Evolutionary conservation across 2,113 vertebrate genomes (phyloP), one percentile per base, ranked within the genome.

Genomic region (Aramus guarauna): DNA sequence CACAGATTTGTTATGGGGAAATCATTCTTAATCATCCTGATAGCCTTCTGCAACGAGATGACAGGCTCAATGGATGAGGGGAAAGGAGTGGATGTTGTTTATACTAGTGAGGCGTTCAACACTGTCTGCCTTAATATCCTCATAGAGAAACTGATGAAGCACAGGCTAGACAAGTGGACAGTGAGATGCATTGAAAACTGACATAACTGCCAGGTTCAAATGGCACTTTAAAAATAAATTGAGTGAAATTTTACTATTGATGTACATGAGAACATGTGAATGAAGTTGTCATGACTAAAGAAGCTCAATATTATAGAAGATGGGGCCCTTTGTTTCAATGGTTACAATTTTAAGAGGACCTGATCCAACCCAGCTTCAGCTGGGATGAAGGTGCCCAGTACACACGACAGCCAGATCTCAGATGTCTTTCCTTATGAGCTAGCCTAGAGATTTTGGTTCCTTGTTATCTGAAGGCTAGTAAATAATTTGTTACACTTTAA

Each of bases 101-200:
- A 94, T 56, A 32, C 72, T 8, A 86, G 45, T 30, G 19, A 73
- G 50, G 47, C 1, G 0, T 43, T 91, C 80, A 84, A 36, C 32
- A 43, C 27, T 34, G 20, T 21, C 45, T 53, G n/a, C 50, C 12
- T 39, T 43, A 83, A 74, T 12, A 48, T 48, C 45, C 66, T 83
- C 77, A 29, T 4, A 75, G 27, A 60, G 58, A 88, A 94, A 74
- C 11, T 21, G 29, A 69, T 15, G 55, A 74, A 95, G 32, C 21
- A 73, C 34, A 52, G 22, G 24, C n/a, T 41, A 59, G 34, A 68
- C 32, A 76, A 89, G 39, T 0, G 3, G 47, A 68, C 22, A 73
- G 53, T 0, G 0, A 80, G 75, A 73, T 17, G 14, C 37, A 77
- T 0, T 84, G 55, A 77, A 71, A 91, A 74, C 13, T 15, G 11